phyloP scores from a whole-genome alignment of 2,797 vertebrate species.

The Dicrostonyx torquatus region DNA sequence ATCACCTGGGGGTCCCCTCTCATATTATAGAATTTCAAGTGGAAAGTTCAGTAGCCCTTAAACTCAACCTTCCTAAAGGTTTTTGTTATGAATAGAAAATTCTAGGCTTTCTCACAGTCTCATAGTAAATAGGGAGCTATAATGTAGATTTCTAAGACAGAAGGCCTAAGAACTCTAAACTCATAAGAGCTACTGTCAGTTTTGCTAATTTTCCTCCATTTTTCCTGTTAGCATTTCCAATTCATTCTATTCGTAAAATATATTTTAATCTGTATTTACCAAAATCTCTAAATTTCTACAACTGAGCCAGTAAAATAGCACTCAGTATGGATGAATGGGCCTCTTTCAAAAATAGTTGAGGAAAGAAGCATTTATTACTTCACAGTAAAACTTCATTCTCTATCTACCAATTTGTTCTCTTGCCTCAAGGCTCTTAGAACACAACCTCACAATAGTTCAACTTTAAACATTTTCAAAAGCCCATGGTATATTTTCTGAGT shows the following conservation, averaged over 20 bases:
- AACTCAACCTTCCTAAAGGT: not conserved
- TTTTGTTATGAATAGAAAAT: constrained; percentile 26
- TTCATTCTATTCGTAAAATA: not conserved
- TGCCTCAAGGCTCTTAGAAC: not conserved
- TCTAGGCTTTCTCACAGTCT: constrained; percentile 5
- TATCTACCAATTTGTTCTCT: not conserved
- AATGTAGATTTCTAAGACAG: not conserved
- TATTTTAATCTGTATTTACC: not conserved
- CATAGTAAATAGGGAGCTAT: not conserved
- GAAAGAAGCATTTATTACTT: not conserved
- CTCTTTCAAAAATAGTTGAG: not conserved
- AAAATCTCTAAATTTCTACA: not conserved
- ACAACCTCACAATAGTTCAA: constrained; percentile 7
- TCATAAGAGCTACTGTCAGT: not conserved
- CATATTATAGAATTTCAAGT: not conserved
- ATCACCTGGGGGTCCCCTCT: not conserved
- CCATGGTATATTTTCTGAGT: constrained; percentile 4
- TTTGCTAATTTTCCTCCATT: not conserved
- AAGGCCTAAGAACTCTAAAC: not conserved
- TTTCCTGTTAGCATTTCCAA: not conserved
- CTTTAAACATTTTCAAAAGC: constrained; percentile 34
- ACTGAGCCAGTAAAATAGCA: not conserved
- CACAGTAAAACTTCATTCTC: not conserved
- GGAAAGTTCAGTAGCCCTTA: not conserved
- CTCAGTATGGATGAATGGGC: not conserved